Conservation (phyloP, 2,797 vertebrate species). For the Bovichtus diacanthus region DNA sequence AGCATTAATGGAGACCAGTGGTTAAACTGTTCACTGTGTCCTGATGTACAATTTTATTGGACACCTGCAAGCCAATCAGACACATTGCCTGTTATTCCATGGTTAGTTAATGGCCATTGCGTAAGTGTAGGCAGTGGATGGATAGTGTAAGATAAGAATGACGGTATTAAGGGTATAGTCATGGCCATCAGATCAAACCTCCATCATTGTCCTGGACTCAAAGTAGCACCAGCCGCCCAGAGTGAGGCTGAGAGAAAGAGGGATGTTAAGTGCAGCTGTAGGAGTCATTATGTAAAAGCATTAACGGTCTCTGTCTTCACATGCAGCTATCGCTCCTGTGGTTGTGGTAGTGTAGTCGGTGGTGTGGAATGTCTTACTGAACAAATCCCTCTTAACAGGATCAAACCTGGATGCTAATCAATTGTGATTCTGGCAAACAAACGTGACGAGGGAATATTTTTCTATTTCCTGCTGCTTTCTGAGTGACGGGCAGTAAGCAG, state of each 20-base stretch:
- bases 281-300: constrained; percentile 58
- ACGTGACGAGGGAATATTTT: not conserved
- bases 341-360: constrained; percentile 31
- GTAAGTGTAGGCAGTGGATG: not conserved
- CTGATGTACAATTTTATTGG: not conserved
- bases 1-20: not conserved
- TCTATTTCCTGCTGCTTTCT: not conserved
- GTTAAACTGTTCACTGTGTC: not conserved
- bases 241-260: constrained; percentile 20
- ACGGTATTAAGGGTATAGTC: constrained; percentile 4
- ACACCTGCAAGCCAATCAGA: not conserved
- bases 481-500: not conserved
- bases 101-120: not conserved
- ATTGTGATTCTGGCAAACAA: not conserved
- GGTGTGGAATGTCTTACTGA: constrained; percentile 37
- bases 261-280: constrained; percentile 43
- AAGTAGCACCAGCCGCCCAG: constrained; percentile 4
- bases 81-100: not conserved
- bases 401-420: constrained; percentile 6
- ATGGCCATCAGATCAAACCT: constrained; percentile 25
- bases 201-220: constrained; percentile 26
- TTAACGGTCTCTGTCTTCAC: constrained; percentile 21
- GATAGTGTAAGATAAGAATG: constrained; percentile 6
- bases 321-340: constrained; percentile 22
- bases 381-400: not conserved